phyloP scores from a whole-genome alignment of 1,140 invertebrate genomes.

The Pygmarrhopalites habei region DNA sequence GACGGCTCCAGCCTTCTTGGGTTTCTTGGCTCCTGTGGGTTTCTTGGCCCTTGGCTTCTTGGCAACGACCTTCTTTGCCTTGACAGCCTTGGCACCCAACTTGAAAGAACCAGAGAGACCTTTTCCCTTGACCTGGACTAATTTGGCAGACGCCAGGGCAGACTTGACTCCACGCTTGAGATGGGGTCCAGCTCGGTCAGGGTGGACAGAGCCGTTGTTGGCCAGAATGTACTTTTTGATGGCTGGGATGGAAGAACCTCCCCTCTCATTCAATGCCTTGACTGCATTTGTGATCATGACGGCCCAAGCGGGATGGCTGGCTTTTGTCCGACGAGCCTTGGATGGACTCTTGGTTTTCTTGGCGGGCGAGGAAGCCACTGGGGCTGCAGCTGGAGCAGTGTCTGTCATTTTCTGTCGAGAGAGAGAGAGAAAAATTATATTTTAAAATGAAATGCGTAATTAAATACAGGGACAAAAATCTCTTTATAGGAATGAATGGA shows the following conservation, averaged over 20 bases:
- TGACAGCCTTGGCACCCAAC: conserved; percentile 41
- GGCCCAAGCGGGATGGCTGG: conserved; percentile 40
- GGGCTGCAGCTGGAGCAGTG: conserved; percentile 13
- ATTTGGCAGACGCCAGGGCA: conserved; percentile 49
- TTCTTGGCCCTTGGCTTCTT: conserved; percentile 7
- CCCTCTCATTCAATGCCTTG: conserved; percentile 53
- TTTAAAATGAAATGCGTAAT: too few species aligned
- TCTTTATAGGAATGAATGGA: too few species aligned
- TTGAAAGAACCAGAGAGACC: conserved; percentile 57
- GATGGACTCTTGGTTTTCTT: conserved; percentile 33
- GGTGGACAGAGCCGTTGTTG: conserved; percentile 53
- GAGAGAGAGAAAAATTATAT: too few species aligned
- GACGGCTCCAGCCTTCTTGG: conserved; percentile 24
- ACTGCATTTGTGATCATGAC: conserved; percentile 51
- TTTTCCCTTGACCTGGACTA: conserved; percentile 52
- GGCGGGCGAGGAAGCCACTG: conserved; percentile 24
- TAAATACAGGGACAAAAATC: too few species aligned
- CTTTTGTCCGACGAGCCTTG: conserved; percentile 13
- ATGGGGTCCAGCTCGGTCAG: conserved; percentile 53
- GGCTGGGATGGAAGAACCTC: conserved; percentile 54
- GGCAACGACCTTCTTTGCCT: conserved; percentile 25
- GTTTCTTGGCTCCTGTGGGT: neutral
- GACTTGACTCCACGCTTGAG: conserved; percentile 55
- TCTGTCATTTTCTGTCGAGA: too few species aligned
- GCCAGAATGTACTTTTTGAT: conserved; percentile 58